Base-by-base conservation (phyloP, 2,888 invertebrate genomes). In the Lymantria monacha region DNA sequence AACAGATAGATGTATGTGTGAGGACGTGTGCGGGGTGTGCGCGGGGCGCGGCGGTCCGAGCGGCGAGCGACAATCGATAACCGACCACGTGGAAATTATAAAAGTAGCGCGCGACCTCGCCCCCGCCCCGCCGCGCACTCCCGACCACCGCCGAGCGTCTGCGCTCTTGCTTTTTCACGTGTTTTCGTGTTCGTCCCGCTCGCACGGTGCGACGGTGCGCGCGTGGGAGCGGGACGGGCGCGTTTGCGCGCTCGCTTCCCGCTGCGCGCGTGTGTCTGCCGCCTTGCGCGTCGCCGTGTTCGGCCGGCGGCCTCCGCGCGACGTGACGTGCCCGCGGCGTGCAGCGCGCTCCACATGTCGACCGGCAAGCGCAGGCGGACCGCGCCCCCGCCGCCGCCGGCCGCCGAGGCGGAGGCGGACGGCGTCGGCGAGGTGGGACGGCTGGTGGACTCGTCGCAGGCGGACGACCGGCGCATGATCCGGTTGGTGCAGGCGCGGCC, bases 261-360 rank as follows among this genome's bases (percentile, higher is more conserved):
- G 68, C 74, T 84, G 85, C 86, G 87, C 88, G 85, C 79, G 87
- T 81, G 69, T 87, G 89, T 84, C 69, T 87, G 89, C 76, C 76
- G 77, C 57, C 60, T 63, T 88, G 89, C 84, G 86, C 86, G 85
- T 55, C 72, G 69, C 44, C 81, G 76, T 80, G 87, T 83, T 63
- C 68, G 83, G 61, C 51, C 59, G 71, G 72, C 72, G 81, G 71
- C 57, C 70, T 68, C 76, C 80, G 47, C 59, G 68, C 63, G 74
- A 66, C 53, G 72, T 69, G 79, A 78, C 80, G 81, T 75, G 72
- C 63, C 48, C 38, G 12, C 22, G 22, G 22, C 22, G 22, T 22
- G 22, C 22, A 22, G 22, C 22, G 22, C 22, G 22, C 22, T 22
- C 22, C 2, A 22, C 5, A 22, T 46, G 46, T 9, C 10, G 41